Percentiles rank a stretch among this genome's conserved stretches.
phyloP scores from a whole-genome alignment of 2,888 invertebrate genomes.

The Ochropacha duplaris region DNA sequence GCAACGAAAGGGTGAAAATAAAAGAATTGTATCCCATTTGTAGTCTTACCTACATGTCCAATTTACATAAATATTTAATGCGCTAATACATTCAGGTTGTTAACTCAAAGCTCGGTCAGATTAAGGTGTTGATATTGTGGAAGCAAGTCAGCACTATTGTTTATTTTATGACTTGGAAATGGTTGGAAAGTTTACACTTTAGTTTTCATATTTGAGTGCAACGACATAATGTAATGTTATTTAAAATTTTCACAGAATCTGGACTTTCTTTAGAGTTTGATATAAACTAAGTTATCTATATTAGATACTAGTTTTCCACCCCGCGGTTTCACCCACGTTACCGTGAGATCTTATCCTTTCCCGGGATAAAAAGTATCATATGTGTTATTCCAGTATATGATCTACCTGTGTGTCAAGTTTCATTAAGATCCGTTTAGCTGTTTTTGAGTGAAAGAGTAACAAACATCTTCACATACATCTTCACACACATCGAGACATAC shows the following conservation, averaged over 20 bases:
- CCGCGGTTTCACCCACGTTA: too few relatives aligned
- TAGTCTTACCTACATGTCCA: not conserved
- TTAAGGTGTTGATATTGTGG: constrained; percentile 6
- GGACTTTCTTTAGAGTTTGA: too few relatives aligned
- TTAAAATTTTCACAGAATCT: not conserved
- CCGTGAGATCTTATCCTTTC: too few relatives aligned
- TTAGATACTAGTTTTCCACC: too few relatives aligned
- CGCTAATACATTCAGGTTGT: constrained; percentile 8
- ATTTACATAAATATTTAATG: not conserved
- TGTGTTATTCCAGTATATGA: too few relatives aligned
- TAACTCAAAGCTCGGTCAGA: constrained; percentile 8
- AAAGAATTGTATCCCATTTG: not conserved
- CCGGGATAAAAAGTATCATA: too few relatives aligned
- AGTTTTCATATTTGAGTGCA: not conserved
- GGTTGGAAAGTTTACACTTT: not conserved
- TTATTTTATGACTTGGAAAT: not conserved
- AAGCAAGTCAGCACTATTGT: not conserved
- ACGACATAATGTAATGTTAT: not conserved
- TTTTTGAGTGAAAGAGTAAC: too few relatives aligned
- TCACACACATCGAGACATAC: too few relatives aligned
- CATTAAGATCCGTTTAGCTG: too few relatives aligned
- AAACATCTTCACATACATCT: too few relatives aligned
- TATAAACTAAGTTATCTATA: too few relatives aligned
- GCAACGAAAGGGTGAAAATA: not conserved
- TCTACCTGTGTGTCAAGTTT: too few relatives aligned